Percentiles rank a stretch among this genome's conserved stretches.
Evolutionary conservation across 2,797 vertebrate genomes (phyloP).

Genomic region (Leuciscus waleckii): DNA sequence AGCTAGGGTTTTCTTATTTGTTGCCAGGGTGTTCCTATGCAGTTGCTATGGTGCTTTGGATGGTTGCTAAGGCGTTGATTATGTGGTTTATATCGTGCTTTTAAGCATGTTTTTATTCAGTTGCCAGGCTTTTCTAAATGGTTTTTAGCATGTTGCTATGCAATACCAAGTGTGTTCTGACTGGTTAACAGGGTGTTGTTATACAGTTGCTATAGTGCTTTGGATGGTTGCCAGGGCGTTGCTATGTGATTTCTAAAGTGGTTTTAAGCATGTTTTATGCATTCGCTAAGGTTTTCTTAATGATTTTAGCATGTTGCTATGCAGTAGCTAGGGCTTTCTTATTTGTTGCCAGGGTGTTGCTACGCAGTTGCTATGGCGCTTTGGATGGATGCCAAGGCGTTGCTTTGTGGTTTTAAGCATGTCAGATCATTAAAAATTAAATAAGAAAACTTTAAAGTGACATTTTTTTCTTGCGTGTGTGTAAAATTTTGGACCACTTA

Average conservation of each 20-base stretch:
- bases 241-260: not conserved
- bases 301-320: not conserved
- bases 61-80: not conserved
- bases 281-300: not conserved
- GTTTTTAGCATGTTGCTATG: not conserved
- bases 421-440: not conserved
- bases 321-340: too few relatives aligned
- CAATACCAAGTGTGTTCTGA: not conserved
- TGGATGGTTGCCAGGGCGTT: not conserved
- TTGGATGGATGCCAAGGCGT: too few relatives aligned
- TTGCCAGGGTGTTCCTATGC: not conserved
- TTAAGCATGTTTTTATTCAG: not conserved
- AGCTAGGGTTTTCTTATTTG: not conserved
- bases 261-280: not conserved
- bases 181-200: not conserved
- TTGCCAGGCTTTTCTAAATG: not conserved
- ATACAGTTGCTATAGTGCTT: not conserved
- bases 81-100: not conserved
- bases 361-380: not conserved
- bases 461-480: not conserved
- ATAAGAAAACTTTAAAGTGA: not conserved
- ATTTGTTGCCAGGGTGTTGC: too few relatives aligned
- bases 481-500: not conserved
- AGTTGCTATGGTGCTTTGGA: not conserved
- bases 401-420: not conserved